Conservation (phyloP, 1,140 invertebrate species). For the Rhagoletis zephyria region DNA sequence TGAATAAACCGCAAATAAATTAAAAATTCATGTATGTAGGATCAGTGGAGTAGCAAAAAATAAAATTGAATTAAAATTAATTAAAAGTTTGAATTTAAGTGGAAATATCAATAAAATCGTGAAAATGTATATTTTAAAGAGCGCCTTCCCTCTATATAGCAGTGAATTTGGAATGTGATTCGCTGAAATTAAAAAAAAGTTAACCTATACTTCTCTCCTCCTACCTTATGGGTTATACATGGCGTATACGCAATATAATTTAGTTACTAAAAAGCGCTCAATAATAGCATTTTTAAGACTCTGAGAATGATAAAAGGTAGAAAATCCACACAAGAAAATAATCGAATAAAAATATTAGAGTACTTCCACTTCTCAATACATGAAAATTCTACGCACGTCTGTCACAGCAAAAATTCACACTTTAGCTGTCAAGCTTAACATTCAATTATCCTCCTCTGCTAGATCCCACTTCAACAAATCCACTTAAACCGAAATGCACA, state of each 20-base stretch:
- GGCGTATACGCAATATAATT: background rate
- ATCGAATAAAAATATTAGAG: background rate
- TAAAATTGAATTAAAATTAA: too few species aligned
- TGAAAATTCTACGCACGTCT: slow-evolving; percentile 43
- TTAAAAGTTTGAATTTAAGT: too few species aligned
- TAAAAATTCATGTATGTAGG: too few species aligned
- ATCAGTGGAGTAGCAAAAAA: too few species aligned
- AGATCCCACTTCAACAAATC: slow-evolving; percentile 29
- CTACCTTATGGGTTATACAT: background rate
- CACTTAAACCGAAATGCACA: slow-evolving; percentile 15
- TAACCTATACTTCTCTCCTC: too few species aligned
- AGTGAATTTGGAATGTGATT: too few species aligned
- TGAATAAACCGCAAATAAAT: background rate
- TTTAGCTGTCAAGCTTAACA: slow-evolving; percentile 53
- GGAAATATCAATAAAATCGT: too few species aligned
- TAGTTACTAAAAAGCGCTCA: background rate
- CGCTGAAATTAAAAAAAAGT: too few species aligned
- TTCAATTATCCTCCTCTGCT: slow-evolving; percentile 9
- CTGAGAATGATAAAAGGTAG: background rate
- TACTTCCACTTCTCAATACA: background rate
- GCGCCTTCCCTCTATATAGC: too few species aligned
- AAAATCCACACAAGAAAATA: background rate
- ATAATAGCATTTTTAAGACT: background rate
- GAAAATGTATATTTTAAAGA: too few species aligned
- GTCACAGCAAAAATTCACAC: slow-evolving; percentile 36